Evolutionary conservation across 2,113 vertebrate species (phyloP).

Genomic region (Falco punctatus): DNA sequence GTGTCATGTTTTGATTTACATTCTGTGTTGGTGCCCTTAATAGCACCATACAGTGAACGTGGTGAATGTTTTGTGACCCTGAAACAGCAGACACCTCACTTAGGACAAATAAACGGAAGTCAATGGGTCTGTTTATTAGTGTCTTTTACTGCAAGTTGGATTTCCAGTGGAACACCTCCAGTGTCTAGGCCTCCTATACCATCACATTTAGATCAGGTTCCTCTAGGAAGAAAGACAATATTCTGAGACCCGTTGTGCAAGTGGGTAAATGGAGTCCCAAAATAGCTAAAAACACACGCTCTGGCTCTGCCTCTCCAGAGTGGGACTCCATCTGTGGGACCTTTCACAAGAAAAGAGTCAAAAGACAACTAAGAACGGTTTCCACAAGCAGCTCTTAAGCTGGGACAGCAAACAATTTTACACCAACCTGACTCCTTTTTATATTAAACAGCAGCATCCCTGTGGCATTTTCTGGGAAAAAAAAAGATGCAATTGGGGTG

Average conservation of each 20-base stretch:
- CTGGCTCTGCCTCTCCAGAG: neutral
- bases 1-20: slow-evolving; percentile 18
- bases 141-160: neutral
- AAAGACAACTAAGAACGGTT: neutral
- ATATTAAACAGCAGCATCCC: neutral
- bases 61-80: neutral
- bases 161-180: neutral
- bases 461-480: neutral
- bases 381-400: neutral
- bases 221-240: neutral
- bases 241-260: neutral
- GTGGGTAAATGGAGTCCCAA: neutral
- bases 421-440: neutral
- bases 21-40: neutral
- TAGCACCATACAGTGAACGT: neutral
- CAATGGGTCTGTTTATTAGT: neutral
- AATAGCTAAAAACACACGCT: neutral
- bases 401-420: neutral
- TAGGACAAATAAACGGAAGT: slow-evolving; percentile 31
- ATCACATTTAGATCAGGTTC: neutral
- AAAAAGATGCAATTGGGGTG: neutral
- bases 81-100: neutral
- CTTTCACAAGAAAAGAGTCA: neutral
- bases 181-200: neutral
- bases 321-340: neutral